Evolutionary conservation across 1,140 invertebrate genomes (phyloP), one percentile per base, ranked within the genome.

Genomic region (Drosophila pseudoobscura): DNA sequence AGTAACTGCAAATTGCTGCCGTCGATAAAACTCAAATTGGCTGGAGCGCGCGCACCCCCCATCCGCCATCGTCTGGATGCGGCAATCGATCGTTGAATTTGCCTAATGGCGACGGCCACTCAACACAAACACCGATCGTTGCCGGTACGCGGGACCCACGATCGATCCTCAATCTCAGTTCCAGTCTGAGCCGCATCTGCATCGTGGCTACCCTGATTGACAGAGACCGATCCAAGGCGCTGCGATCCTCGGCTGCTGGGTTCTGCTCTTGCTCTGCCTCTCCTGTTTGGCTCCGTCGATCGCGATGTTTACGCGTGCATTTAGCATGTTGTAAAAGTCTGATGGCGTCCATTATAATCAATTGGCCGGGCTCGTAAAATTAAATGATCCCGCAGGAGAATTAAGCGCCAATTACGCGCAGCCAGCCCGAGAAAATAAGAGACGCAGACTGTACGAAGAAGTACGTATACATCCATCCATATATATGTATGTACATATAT

Each of bases 321-420:
- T 90, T 90, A 90, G 84, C 89, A 90, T 90, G 89, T 90, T 90
- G 89, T 90, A 87, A 87, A 90, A 89, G 89, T 90, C 85, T 90
- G 84, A 90, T 90, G 84, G 80, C 89, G 76, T 87, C 89, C 89
- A 91, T 91, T 91, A 90, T 91, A 91, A 91, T 91, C 89, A 91
- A 91, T 91, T 91, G 89, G 85, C 79, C 74, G 78, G 80, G 89
- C 73, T 91, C 89, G 89, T 91, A 91, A 91, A 89, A 84, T 89
- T 90, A 90, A 91, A 91, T 84, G 89, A 91, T 91, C 89, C 87
- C 89, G 79, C 89, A 89, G 89, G 84, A 90, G 87, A 91, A 91
- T 91, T 91, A 91, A 91, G 89, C 85, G 79, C 89, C 89, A 91
- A 91, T 91, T 91, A 91, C 82, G 84, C 64, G 65, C 58, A 76